Conservation (phyloP, 2,113 vertebrate genomes). For the Anolis carolinensis region DNA sequence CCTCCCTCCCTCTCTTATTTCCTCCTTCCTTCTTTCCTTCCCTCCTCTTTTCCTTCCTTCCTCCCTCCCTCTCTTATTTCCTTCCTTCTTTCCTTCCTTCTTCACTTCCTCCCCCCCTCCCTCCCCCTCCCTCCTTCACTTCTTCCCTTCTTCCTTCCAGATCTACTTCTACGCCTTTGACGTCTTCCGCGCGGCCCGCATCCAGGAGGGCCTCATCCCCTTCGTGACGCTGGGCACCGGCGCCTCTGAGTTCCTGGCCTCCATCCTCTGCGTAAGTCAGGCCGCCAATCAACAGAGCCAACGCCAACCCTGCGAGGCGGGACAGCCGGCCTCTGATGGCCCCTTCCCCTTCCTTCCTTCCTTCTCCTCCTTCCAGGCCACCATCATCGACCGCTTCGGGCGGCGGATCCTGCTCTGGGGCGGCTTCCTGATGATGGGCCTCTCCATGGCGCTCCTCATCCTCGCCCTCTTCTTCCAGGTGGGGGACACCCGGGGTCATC, state of each 20-base stretch:
- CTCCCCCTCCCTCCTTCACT: too few species aligned
- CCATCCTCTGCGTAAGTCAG: conserved; percentile 79
- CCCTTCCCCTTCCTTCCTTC: too few species aligned
- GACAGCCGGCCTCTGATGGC: too few species aligned
- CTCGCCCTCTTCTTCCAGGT: conserved; percentile 75
- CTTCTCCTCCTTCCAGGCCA: conserved; percentile 64
- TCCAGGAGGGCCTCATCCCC: conserved; percentile 71
- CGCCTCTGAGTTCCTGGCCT: conserved; percentile 74
- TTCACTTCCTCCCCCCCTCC: too few species aligned
- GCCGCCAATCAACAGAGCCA: too few species aligned
- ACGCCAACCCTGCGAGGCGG: too few species aligned
- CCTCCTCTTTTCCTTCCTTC: too few species aligned
- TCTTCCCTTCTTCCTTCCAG: conserved; percentile 56
- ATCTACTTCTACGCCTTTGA: conserved; percentile 87
- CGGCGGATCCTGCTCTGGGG: conserved; percentile 78
- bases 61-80: too few species aligned
- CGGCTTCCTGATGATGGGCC: conserved; percentile 80
- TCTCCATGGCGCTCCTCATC: conserved; percentile 72
- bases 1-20: too few species aligned
- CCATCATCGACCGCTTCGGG: conserved; percentile 75
- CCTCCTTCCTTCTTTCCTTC: too few species aligned
- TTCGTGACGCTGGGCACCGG: conserved; percentile 80
- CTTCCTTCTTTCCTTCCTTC: background rate
- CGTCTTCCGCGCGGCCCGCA: conserved; percentile 80
- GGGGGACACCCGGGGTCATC: too few species aligned